These are phyloP conservation scores for Lepidurus packardi DNA, from an alignment of 1,140 invertebrate genomes.

Conservation along the genomic window DNA sequence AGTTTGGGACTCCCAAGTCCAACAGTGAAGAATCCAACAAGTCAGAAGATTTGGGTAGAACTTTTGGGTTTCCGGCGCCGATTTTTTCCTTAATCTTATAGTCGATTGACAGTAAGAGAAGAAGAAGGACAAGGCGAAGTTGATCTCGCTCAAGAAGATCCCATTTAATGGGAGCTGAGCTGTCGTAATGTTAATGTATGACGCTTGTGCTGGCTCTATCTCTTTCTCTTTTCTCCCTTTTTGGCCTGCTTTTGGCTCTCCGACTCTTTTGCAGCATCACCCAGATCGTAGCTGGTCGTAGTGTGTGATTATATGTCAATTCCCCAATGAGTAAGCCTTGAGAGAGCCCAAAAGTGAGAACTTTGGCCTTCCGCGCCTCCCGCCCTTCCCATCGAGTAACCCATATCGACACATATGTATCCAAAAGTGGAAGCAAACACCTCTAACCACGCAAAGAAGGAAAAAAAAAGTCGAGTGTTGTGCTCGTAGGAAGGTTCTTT, in stretches of 20 bases:
- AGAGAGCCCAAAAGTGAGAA: slow-evolving; percentile 14
- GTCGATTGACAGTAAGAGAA: background rate
- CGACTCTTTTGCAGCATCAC: background rate
- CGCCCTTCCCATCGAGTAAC: too few species aligned
- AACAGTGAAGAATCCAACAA: background rate
- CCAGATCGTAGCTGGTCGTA: background rate
- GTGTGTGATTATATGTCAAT: slow-evolving; percentile 19
- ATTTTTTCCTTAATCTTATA: background rate
- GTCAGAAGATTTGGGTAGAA: background rate
- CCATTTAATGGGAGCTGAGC: slow-evolving; percentile 1
- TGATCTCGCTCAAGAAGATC: background rate
- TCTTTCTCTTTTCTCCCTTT: background rate
- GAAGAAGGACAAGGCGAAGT: background rate
- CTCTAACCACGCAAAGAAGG: too few species aligned
- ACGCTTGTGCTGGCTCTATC: background rate
- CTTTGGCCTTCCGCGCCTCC: background rate
- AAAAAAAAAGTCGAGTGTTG: too few species aligned
- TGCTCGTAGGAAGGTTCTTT: too few species aligned
- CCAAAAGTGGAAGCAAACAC: too few species aligned
- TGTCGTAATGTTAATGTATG: slow-evolving; percentile 15
- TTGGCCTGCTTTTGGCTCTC: background rate
- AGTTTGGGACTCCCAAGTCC: too few species aligned
- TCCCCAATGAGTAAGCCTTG: slow-evolving; percentile 13
- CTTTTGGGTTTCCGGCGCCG: background rate
- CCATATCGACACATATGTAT: too few species aligned